phyloP scores from a whole-genome alignment of 1,140 invertebrate species.

The Drosophila repleta region DNA sequence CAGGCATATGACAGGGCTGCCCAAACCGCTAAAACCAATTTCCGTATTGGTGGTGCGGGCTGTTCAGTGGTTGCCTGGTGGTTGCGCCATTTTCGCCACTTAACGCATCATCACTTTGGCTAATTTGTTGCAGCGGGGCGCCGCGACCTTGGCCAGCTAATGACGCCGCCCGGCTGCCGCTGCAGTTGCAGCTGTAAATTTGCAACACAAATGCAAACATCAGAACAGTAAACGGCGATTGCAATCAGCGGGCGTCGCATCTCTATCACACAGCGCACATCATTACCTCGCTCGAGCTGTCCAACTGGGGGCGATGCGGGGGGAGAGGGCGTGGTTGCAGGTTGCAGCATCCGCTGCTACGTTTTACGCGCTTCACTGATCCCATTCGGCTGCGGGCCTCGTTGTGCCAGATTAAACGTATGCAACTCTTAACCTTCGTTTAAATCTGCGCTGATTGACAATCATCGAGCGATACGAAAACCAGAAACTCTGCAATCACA shows the following conservation, averaged over 20 bases:
- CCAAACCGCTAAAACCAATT: conserved; percentile 76
- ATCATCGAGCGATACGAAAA: conserved; percentile 66
- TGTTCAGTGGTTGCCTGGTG: conserved; percentile 9
- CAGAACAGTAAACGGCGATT: conserved; percentile 54
- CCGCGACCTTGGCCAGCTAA: conserved; percentile 65
- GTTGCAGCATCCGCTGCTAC: conserved; percentile 63
- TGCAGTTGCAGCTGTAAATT: conserved; percentile 75
- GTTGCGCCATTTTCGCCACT: conserved; percentile 70
- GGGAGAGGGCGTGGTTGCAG: not conserved
- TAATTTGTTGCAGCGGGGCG: conserved; percentile 63
- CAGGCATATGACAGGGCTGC: conserved; percentile 31
- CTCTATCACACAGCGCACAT: conserved; percentile 65
- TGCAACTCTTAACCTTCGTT: conserved; percentile 79
- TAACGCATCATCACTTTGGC: conserved; percentile 78
- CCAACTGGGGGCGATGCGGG: not conserved
- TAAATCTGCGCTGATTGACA: conserved; percentile 79
- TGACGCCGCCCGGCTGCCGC: conserved; percentile 51
- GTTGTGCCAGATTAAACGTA: conserved; percentile 68
- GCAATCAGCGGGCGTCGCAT: conserved; percentile 73
- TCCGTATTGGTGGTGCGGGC: conserved; percentile 49
- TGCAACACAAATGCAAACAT: conserved; percentile 76
- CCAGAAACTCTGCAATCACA: conserved; percentile 42
- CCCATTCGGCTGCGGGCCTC: conserved; percentile 57
- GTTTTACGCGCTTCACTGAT: conserved; percentile 77
- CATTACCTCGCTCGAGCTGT: conserved; percentile 29